phyloP scores from a whole-genome alignment of 2,797 vertebrate genomes.

The Muraenolepis orangiensis region DNA sequence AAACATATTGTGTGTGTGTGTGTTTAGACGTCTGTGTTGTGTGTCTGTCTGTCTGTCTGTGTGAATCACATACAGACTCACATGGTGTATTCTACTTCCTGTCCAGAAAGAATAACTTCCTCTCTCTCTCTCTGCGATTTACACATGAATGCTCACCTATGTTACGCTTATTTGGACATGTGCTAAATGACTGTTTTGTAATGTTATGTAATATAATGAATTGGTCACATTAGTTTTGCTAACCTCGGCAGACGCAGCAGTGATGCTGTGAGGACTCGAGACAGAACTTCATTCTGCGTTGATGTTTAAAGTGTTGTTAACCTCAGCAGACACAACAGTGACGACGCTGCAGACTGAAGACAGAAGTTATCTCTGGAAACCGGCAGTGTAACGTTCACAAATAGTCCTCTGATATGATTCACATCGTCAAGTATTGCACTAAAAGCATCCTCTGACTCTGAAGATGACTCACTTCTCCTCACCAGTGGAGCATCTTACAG shows the following conservation, averaged over 20 bases:
- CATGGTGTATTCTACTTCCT: neutral
- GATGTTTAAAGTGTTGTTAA: too few relatives aligned
- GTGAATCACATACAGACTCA: neutral
- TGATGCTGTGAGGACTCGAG: neutral
- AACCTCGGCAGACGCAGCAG: neutral
- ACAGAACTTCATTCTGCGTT: neutral
- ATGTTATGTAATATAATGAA: too few relatives aligned
- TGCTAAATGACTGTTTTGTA: too few relatives aligned
- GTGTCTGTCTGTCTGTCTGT: neutral
- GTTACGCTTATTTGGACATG: too few relatives aligned
- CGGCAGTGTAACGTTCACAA: neutral
- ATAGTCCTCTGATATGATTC: neutral
- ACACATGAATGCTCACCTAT: neutral
- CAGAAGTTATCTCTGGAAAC: too few relatives aligned
- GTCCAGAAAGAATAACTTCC: neutral
- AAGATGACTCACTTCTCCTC: neutral
- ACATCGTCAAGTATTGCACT: neutral
- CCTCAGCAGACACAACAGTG: too few relatives aligned
- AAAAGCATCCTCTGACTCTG: neutral
- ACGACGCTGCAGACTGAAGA: too few relatives aligned
- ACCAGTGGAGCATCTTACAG: neutral
- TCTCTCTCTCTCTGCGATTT: neutral
- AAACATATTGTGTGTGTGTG: neutral
- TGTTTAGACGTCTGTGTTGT: neutral
- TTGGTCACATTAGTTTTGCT: too few relatives aligned